phyloP scores from a whole-genome alignment of 2,797 vertebrate species.

The Leptatherina wallacei region DNA sequence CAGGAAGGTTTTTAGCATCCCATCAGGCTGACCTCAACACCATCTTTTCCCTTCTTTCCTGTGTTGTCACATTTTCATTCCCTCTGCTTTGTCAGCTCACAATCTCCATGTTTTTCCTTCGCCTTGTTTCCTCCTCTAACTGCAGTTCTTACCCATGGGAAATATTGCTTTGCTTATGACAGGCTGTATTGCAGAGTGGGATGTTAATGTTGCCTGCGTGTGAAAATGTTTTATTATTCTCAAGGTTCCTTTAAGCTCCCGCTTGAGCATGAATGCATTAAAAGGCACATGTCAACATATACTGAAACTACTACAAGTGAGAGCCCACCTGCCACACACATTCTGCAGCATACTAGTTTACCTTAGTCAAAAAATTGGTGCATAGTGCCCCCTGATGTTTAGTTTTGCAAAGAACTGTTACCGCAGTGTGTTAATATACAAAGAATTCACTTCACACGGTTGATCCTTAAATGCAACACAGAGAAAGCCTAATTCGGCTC shows the following conservation, averaged over 20 bases:
- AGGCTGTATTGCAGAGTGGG: conserved; percentile 30
- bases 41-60: conserved; percentile 41
- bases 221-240: conserved; percentile 20
- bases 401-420: not conserved
- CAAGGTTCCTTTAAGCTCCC: conserved; percentile 6
- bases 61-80: conserved; percentile 48
- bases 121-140: conserved; percentile 24
- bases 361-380: conserved; percentile 2
- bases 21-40: conserved; percentile 26
- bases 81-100: conserved; percentile 36
- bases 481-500: not conserved
- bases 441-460: not conserved
- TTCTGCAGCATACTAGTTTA: not conserved
- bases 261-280: conserved; percentile 23
- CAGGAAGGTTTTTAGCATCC: conserved; percentile 53
- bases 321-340: not conserved
- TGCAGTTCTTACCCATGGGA: conserved; percentile 42
- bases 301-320: conserved; percentile 31
- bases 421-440: not conserved
- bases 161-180: conserved; percentile 53
- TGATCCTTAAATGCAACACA: not conserved
- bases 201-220: conserved; percentile 42
- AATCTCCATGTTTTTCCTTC: conserved; percentile 45
- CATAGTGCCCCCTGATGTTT: conserved; percentile 71
- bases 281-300: conserved; percentile 7